Percentiles rank a stretch among this genome's conserved stretches.
These are phyloP conservation scores for Drosophila prostipennis DNA, from an alignment of 2,888 invertebrate species.

Conservation along the genomic window DNA sequence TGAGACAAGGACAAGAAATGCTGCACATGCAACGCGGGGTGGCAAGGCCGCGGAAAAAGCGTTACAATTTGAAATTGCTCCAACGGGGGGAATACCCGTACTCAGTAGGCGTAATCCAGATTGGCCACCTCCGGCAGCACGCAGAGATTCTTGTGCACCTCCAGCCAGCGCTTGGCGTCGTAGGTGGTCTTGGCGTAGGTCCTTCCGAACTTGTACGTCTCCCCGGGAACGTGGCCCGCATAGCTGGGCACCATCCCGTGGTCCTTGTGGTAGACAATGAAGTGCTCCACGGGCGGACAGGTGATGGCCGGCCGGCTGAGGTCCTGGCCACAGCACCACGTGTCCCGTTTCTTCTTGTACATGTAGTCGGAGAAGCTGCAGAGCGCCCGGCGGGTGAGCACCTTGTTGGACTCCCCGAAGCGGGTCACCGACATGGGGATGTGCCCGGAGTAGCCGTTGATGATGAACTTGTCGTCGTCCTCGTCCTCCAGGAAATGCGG, in stretches of 20 bases:
- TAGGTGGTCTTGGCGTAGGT: slow-evolving; percentile 90
- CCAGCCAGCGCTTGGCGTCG: slow-evolving; percentile 90
- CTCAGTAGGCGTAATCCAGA: slow-evolving; percentile 57
- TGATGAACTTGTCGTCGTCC: slow-evolving; percentile 81
- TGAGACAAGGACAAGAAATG: background rate
- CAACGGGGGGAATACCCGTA: background rate
- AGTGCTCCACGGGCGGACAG: slow-evolving; percentile 69
- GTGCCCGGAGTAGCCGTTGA: slow-evolving; percentile 81
- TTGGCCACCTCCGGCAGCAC: slow-evolving; percentile 68
- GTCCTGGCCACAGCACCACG: slow-evolving; percentile 86
- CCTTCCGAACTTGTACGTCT: slow-evolving; percentile 89
- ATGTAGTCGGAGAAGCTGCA: slow-evolving; percentile 91
- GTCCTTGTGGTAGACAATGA: slow-evolving; percentile 90
- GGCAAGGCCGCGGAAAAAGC: background rate
- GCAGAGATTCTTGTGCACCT: slow-evolving; percentile 79
- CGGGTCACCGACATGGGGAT: slow-evolving; percentile 81
- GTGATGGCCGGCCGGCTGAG: slow-evolving; percentile 71
- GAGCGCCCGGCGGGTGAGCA: slow-evolving; percentile 89
- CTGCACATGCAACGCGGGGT: background rate
- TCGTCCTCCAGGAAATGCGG: slow-evolving; percentile 82
- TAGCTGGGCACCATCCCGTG: slow-evolving; percentile 91
- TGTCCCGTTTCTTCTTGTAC: slow-evolving; percentile 88
- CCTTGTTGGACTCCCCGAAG: slow-evolving; percentile 84
- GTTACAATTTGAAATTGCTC: slow-evolving; percentile 8
- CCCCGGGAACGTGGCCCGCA: slow-evolving; percentile 91